Evolutionary conservation across 2,113 vertebrate species (phyloP).

Genomic region (Fukomys damarensis): DNA sequence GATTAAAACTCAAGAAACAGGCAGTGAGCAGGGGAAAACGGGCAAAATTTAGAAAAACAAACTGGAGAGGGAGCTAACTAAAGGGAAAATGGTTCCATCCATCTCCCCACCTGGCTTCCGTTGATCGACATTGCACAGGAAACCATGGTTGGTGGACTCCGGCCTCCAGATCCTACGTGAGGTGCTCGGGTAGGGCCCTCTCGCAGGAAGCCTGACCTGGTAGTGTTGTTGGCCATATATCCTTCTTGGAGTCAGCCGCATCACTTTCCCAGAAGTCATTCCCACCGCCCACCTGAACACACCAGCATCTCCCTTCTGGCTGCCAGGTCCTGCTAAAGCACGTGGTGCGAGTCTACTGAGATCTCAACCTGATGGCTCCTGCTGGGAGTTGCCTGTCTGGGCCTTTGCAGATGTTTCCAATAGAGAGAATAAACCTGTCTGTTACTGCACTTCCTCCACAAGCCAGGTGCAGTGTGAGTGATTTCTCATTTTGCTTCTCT

Average conservation of each 20-base stretch:
- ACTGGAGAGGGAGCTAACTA: background rate
- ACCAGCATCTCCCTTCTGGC: background rate
- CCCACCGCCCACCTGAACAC: too few relatives aligned
- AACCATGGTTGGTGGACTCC: background rate
- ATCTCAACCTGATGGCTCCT: background rate
- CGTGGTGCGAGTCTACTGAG: background rate
- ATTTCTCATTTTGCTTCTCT: fast-evolving
- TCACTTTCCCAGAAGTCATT: background rate
- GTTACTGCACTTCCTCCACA: background rate
- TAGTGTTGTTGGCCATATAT: background rate
- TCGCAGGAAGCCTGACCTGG: background rate
- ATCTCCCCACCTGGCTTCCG: background rate
- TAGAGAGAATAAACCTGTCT: background rate
- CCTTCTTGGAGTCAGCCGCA: background rate
- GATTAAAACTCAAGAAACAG: background rate
- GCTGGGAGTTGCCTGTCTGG: background rate
- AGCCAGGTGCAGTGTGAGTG: background rate
- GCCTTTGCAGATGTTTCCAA: background rate
- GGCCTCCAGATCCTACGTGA: background rate
- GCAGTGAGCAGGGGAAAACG: background rate
- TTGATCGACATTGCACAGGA: background rate
- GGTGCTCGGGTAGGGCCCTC: background rate
- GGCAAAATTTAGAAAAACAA: background rate
- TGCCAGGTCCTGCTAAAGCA: background rate
- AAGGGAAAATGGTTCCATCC: too few relatives aligned